A percentile compares a stretch with the other conserved stretches of the same genome.
Evolutionary conservation across 53 echinoderm and acorn worm genomes (phyloP).

Genomic region (Arbacia lixula): DNA sequence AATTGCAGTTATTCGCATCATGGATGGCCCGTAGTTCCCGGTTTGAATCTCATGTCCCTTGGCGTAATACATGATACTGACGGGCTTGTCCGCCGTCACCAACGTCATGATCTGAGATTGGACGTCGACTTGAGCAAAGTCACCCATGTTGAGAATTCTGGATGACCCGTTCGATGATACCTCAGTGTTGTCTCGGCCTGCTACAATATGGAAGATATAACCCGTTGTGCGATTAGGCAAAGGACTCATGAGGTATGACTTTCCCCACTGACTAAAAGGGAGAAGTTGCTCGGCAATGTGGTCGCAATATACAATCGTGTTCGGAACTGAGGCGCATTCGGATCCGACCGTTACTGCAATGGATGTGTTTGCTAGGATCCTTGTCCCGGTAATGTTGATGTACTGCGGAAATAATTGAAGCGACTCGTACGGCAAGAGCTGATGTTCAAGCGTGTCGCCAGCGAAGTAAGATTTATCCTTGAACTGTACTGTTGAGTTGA

Average conservation of each 20-base stretch:
- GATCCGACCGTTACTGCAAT: slow-evolving; percentile 1
- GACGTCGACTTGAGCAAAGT: background rate
- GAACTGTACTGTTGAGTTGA: slow-evolving; percentile 1
- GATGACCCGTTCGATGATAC: background rate
- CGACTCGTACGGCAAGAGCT: background rate
- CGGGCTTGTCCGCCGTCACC: slow-evolving; percentile 3
- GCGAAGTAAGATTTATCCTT: background rate
- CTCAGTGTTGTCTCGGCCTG: slow-evolving; percentile 5
- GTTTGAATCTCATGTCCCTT: background rate
- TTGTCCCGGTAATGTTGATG: background rate
- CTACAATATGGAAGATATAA: slow-evolving; percentile 23
- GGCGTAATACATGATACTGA: slow-evolving; percentile 1
- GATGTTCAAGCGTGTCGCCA: background rate
- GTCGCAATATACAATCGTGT: background rate
- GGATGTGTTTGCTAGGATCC: slow-evolving; percentile 17
- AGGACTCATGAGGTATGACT: slow-evolving; percentile 3
- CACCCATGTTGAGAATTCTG: slow-evolving; percentile 7
- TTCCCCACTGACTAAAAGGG: slow-evolving; percentile 7
- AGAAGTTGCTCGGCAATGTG: slow-evolving; percentile 31
- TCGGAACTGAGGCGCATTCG: slow-evolving; percentile 4
- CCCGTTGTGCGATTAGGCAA: background rate
- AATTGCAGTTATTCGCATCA: background rate
- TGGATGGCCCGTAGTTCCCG: slow-evolving; percentile 2
- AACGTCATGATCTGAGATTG: slow-evolving; percentile 8
- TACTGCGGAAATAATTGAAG: background rate